A percentile compares a stretch with the other conserved stretches of the same genome.
phyloP scores from a whole-genome alignment of 2,888 invertebrate genomes.

The Ischnura elegans region DNA sequence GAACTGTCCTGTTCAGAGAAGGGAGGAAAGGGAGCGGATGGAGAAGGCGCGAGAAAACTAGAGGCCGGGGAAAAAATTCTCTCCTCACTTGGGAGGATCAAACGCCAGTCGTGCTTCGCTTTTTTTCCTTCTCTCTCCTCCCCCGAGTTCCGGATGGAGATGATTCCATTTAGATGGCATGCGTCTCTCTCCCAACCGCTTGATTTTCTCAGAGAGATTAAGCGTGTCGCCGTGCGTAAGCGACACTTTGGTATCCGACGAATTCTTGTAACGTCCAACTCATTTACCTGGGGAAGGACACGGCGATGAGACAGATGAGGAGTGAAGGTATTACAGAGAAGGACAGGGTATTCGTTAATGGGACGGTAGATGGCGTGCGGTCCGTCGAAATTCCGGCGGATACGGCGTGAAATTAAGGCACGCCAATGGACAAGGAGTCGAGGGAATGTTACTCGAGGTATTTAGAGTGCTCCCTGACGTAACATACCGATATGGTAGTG shows the following conservation, averaged over 20 bases:
- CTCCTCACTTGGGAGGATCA: slow-evolving; percentile 39
- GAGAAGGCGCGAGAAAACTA: neutral
- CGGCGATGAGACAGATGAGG: neutral
- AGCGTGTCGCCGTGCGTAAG: neutral
- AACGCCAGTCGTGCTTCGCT: neutral
- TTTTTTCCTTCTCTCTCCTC: neutral
- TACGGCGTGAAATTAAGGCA: too few species aligned
- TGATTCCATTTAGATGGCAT: slow-evolving; percentile 29
- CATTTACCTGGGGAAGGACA: neutral
- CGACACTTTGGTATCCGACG: neutral
- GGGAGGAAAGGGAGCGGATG: neutral
- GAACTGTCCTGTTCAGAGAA: neutral
- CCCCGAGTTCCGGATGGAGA: neutral
- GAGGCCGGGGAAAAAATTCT: neutral
- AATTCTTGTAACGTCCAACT: neutral
- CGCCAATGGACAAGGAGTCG: too few species aligned
- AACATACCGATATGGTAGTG: too few species aligned
- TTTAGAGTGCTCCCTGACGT: too few species aligned
- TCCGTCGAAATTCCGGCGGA: too few species aligned
- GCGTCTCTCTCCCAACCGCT: neutral
- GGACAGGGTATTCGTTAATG: too few species aligned
- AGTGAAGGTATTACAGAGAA: too few species aligned
- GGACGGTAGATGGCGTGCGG: too few species aligned
- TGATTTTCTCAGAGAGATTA: slow-evolving; percentile 19
- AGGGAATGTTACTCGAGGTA: too few species aligned